Evolutionary conservation across 2,797 vertebrate species (phyloP).

Genomic region (Acanthiza pusilla): DNA sequence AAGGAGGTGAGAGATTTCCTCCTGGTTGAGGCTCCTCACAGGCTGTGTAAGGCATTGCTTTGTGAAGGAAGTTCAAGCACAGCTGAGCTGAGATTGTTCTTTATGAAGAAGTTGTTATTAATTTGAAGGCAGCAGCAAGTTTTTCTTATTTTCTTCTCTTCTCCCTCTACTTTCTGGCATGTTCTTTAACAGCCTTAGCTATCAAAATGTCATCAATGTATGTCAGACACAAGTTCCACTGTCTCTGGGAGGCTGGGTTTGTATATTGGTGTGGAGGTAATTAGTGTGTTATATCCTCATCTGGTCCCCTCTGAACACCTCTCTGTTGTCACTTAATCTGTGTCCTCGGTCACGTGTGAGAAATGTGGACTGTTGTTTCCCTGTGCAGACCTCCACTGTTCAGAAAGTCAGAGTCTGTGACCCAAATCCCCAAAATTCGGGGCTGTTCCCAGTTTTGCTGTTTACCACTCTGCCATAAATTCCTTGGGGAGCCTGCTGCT

Average conservation of each 20-base stretch:
- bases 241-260: background rate
- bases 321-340: background rate
- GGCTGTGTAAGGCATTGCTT: background rate
- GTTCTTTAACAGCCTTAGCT: background rate
- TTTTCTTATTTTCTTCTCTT: background rate
- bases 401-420: background rate
- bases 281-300: background rate
- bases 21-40: background rate
- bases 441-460: background rate
- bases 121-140: background rate
- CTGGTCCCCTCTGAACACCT: background rate
- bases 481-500: background rate
- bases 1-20: background rate
- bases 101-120: background rate
- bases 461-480: background rate
- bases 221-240: background rate
- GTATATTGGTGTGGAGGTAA: accelerated
- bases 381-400: accelerated
- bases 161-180: background rate
- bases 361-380: accelerated
- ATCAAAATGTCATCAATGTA: background rate
- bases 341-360: background rate
- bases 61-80: background rate
- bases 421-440: background rate
- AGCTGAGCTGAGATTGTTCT: background rate